Evolutionary conservation across 2,113 vertebrate genomes (phyloP).

Genomic region (Phylloscopus trochiloides): DNA sequence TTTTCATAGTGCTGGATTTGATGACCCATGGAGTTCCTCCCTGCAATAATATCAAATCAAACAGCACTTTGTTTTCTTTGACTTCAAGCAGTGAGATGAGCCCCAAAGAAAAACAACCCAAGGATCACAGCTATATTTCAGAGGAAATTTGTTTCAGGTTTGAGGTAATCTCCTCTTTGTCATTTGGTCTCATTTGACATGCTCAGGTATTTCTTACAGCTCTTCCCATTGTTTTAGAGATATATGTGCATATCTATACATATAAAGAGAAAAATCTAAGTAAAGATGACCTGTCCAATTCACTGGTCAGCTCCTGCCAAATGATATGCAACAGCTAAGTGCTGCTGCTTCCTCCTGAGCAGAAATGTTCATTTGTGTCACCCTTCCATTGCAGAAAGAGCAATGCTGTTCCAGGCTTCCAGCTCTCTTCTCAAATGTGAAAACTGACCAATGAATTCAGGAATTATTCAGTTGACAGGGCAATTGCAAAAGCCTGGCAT

Average conservation of each 20-base stretch:
- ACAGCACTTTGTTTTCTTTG: background rate
- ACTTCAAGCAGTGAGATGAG: background rate
- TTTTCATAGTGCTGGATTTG: slow-evolving; percentile 6
- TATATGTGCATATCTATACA: background rate
- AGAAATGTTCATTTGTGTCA: background rate
- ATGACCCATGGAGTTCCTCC: slow-evolving; percentile 38
- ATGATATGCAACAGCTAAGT: background rate
- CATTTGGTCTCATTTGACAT: background rate
- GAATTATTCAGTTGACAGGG: background rate
- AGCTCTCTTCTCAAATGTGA: background rate
- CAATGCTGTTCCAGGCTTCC: background rate
- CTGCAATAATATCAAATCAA: slow-evolving; percentile 5
- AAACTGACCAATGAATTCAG: background rate
- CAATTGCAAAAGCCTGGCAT: background rate
- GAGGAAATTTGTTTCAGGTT: background rate
- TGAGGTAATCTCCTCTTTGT: background rate
- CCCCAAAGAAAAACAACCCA: slow-evolving; percentile 9
- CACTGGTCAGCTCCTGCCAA: background rate
- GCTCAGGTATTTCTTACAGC: background rate
- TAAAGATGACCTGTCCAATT: background rate
- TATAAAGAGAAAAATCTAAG: background rate
- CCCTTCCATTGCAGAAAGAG: background rate
- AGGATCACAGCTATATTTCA: background rate
- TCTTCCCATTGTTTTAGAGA: background rate
- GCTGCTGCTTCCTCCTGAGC: background rate